Conservation (phyloP, 1,140 invertebrate genomes). For the Batillaria attramentaria region DNA sequence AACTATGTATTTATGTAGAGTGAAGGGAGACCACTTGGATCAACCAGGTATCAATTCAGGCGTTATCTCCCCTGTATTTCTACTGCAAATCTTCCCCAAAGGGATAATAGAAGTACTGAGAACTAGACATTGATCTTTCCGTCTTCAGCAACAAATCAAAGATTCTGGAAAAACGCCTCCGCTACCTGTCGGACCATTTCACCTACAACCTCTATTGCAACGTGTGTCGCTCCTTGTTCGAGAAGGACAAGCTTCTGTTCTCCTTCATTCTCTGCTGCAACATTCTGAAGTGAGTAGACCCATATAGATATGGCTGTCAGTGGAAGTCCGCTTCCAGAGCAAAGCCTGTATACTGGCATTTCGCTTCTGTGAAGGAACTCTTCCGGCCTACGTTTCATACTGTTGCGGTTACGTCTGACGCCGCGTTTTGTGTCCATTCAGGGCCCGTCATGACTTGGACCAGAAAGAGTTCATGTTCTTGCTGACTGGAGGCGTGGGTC, state of each 20-base stretch:
- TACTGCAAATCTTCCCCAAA: not conserved
- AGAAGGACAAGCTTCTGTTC: conserved; percentile 71
- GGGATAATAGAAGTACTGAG: not conserved
- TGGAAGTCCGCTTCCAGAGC: too few relatives aligned
- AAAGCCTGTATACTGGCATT: too few relatives aligned
- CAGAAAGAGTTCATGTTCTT: conserved; percentile 71
- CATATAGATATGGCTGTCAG: not conserved
- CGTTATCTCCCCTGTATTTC: too few relatives aligned
- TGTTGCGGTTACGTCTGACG: not conserved
- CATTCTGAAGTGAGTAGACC: conserved; percentile 71
- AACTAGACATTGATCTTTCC: not conserved
- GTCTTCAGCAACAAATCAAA: conserved; percentile 66
- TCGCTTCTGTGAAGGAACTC: too few relatives aligned
- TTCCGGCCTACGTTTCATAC: too few relatives aligned
- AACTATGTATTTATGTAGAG: too few relatives aligned
- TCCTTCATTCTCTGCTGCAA: conserved; percentile 71
- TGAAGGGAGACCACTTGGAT: too few relatives aligned
- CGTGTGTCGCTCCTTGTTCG: conserved; percentile 71
- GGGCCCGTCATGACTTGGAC: conserved; percentile 67
- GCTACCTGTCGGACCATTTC: conserved; percentile 72
- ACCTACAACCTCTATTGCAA: conserved; percentile 69
- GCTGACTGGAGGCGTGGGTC: conserved; percentile 71
- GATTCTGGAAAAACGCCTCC: conserved; percentile 64
- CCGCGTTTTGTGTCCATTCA: conserved; percentile 35
- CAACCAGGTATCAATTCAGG: too few relatives aligned